phyloP scores from a whole-genome alignment of 2,797 vertebrate genomes.

The Moxostoma hubbsi region DNA sequence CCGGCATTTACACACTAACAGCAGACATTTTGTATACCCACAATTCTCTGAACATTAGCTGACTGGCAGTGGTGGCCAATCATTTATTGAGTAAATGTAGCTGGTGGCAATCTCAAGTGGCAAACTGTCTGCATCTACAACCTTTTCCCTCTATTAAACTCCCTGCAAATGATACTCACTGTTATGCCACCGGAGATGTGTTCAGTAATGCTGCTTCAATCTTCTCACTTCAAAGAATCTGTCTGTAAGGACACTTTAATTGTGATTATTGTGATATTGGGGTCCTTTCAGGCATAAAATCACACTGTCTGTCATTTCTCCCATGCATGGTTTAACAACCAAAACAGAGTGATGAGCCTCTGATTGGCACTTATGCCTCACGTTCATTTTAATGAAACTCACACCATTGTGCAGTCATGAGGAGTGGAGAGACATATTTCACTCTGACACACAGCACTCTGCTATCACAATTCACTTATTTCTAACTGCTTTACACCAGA shows the following conservation, averaged over 20 bases:
- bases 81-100: slow-evolving; percentile 66
- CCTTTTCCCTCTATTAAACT: slow-evolving; percentile 21
- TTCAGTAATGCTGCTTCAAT: not conserved
- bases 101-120: too few relatives aligned
- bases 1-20: slow-evolving; percentile 52
- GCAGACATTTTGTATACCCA: slow-evolving; percentile 55
- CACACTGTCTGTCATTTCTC: slow-evolving; percentile 30
- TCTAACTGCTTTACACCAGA: slow-evolving; percentile 43
- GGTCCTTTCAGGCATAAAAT: slow-evolving; percentile 22
- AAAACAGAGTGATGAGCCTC: slow-evolving; percentile 39
- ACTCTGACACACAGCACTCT: slow-evolving; percentile 39
- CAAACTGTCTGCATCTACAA: slow-evolving; percentile 31
- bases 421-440: slow-evolving; percentile 45
- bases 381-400: slow-evolving; percentile 46
- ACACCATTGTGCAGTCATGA: slow-evolving; percentile 43
- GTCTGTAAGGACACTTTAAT: slow-evolving; percentile 9
- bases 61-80: slow-evolving; percentile 58
- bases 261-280: not conserved
- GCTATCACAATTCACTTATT: slow-evolving; percentile 53
- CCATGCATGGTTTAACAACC: slow-evolving; percentile 39
- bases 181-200: not conserved
- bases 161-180: slow-evolving; percentile 22
- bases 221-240: not conserved
- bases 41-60: slow-evolving; percentile 51
- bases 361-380: slow-evolving; percentile 47